These are phyloP conservation scores for Nothobranchius kuhntae DNA, from an alignment of 2,113 vertebrate species.

Conservation along the genomic window DNA sequence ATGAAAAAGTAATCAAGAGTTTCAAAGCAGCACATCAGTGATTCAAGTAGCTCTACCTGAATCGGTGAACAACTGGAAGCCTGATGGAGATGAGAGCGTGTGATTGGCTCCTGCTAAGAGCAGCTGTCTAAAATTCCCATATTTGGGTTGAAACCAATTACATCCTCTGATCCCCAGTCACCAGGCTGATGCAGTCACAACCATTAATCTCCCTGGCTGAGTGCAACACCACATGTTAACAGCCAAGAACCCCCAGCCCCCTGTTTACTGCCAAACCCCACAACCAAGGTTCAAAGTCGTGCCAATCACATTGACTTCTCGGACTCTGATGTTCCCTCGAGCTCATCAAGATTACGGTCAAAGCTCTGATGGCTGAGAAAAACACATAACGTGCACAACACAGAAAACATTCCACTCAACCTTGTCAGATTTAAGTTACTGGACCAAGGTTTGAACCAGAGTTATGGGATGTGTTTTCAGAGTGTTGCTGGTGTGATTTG, in stretches of 20 bases:
- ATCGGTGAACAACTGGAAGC: constrained; percentile 73
- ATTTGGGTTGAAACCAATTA: constrained; percentile 82
- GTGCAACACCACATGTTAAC: constrained; percentile 75
- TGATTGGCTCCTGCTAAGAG: constrained; percentile 82
- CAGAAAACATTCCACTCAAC: constrained; percentile 26
- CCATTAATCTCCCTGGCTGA: constrained; percentile 83
- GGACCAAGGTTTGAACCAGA: constrained; percentile 45
- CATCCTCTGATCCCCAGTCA: constrained; percentile 77
- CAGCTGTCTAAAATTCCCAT: constrained; percentile 79
- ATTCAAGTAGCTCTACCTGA: constrained; percentile 57
- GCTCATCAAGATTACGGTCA: constrained; percentile 40
- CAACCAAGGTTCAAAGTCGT: constrained; percentile 70
- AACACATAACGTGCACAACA: constrained; percentile 31
- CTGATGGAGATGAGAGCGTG: constrained; percentile 64
- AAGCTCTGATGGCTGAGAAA: constrained; percentile 37
- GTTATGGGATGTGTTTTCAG: constrained; percentile 36
- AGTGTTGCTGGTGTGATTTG: constrained; percentile 40
- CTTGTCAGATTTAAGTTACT: constrained; percentile 17
- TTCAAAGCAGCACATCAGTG: constrained; percentile 29
- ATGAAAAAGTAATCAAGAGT: constrained; percentile 34
- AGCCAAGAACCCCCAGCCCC: constrained; percentile 57
- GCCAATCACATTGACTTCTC: constrained; percentile 74
- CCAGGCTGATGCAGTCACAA: constrained; percentile 78
- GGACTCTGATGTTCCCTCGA: constrained; percentile 57
- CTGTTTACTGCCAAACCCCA: constrained; percentile 56